Evolutionary conservation across 37 sponge, comb jelly and placozoan species (phyloP), one percentile per base, ranked within the genome.

Genomic region (Crambe crambe): DNA sequence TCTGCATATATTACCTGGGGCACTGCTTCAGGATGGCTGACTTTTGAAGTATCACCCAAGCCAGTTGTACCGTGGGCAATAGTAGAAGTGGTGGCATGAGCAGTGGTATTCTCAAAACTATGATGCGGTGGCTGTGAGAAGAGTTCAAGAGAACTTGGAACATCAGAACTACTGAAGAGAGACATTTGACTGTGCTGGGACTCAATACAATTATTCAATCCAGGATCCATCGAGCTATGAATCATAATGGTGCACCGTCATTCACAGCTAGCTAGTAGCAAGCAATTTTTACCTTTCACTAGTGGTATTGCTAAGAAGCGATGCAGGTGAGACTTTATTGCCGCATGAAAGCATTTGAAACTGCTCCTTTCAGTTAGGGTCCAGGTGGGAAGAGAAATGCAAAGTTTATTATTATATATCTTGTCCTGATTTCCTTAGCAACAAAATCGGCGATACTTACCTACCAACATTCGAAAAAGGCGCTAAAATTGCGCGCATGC

Each of bases 121-220:
- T 41, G 57, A 37, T n/a, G 37, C 26, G 38, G 27, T 8, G 82
- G 73, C 73, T 81, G 73, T 1, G 82, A 81, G 62, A 81, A 81
- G 32, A 81, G 73, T 63, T 81, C 82, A 71, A 81, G 70, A 56
- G 82, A 81, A 39, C 26, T 81, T 22, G 63, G 59, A 21, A 1
- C 68, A 6, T 72, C 73, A 36, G 22, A 51, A 9, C 76, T 62
- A 38, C 78, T 43, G 51, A 78, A 78, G 67, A 78, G 78, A 42
- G 67, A 78, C 3, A 27, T 51, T 44, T 78, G 78, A 65, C 78
- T 78, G 35, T 42, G 78, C 35, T 78, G 78, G 27, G 78, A 78
- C 32, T 78, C 78, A 1, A 29, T 41, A 37, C 56, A 21, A 56
- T 25, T 32, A 30, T 25, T 73, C 36, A 51, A 21, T 42, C 70